Evolutionary conservation across 64 coral and sea anemone species (phyloP).

Genomic region (Montipora sp.): DNA sequence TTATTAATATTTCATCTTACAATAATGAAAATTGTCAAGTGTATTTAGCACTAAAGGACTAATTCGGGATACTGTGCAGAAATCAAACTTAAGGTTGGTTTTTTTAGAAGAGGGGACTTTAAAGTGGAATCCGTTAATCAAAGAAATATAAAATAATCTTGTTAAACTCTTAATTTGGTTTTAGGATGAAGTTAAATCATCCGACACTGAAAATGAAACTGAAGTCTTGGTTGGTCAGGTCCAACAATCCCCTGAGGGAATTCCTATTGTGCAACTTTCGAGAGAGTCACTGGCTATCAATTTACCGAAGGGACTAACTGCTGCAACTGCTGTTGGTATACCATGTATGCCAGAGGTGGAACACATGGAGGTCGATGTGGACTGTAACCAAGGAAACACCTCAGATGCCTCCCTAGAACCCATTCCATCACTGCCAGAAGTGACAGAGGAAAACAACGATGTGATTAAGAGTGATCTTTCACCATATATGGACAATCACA

Average conservation of each 20-base stretch:
- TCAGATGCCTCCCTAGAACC: not conserved
- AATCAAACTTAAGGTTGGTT: too few relatives aligned
- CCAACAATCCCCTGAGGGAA: constrained; percentile 62
- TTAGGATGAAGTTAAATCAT: constrained; percentile 63
- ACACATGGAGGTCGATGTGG: constrained; percentile 7
- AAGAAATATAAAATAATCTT: too few relatives aligned
- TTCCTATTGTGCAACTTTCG: not conserved
- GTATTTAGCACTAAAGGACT: too few relatives aligned
- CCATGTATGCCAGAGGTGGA: not conserved
- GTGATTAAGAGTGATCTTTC: constrained; percentile 18
- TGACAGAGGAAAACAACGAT: not conserved
- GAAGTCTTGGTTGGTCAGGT: constrained; percentile 52
- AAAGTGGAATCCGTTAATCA: too few relatives aligned
- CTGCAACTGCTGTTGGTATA: not conserved
- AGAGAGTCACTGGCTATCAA: constrained; percentile 48
- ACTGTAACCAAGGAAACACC: not conserved
- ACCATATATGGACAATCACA: constrained; percentile 59
- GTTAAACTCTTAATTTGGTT: not conserved
- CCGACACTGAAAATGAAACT: constrained; percentile 83
- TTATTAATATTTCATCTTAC: too few relatives aligned
- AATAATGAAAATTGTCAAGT: too few relatives aligned
- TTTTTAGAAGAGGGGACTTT: too few relatives aligned
- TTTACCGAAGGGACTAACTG: constrained; percentile 39
- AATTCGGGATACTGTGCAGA: too few relatives aligned
- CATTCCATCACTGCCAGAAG: constrained; percentile 32